phyloP scores from a whole-genome alignment of 2,113 vertebrate genomes.

The Osmerus eperlanus region DNA sequence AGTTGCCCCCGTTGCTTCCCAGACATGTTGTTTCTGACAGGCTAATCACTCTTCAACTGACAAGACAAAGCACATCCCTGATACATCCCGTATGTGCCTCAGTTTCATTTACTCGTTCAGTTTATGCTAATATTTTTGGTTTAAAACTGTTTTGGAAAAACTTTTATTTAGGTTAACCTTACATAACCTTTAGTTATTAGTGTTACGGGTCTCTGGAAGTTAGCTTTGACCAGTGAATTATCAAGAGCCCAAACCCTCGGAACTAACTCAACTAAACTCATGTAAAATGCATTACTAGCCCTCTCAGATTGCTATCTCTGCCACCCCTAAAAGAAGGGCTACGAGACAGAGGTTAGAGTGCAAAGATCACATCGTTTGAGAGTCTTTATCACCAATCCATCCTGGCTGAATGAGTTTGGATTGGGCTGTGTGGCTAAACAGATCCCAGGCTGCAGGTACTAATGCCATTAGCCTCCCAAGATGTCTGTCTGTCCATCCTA shows the following conservation, averaged over 20 bases:
- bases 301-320: constrained; percentile 9
- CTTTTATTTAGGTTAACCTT: background rate
- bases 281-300: constrained; percentile 41
- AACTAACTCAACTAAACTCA: constrained; percentile 50
- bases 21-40: background rate
- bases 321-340: constrained; percentile 38
- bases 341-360: constrained; percentile 51
- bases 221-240: constrained; percentile 47
- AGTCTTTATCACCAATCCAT: constrained; percentile 69
- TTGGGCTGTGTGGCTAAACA: constrained; percentile 51
- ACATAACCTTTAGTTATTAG: background rate
- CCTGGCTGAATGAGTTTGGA: constrained; percentile 52
- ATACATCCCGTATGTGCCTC: background rate
- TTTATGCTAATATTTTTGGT: background rate
- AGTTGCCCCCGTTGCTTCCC: background rate
- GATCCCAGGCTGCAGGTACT: constrained; percentile 57
- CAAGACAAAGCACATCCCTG: no score
- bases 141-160: background rate
- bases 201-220: constrained; percentile 33
- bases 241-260: constrained; percentile 32
- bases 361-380: constrained; percentile 65
- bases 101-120: background rate
- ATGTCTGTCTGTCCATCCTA: constrained; percentile 60
- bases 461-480: constrained; percentile 59
- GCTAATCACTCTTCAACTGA: background rate